phyloP scores from a whole-genome alignment of 1,140 invertebrate species.

The Nomia melanderi region DNA sequence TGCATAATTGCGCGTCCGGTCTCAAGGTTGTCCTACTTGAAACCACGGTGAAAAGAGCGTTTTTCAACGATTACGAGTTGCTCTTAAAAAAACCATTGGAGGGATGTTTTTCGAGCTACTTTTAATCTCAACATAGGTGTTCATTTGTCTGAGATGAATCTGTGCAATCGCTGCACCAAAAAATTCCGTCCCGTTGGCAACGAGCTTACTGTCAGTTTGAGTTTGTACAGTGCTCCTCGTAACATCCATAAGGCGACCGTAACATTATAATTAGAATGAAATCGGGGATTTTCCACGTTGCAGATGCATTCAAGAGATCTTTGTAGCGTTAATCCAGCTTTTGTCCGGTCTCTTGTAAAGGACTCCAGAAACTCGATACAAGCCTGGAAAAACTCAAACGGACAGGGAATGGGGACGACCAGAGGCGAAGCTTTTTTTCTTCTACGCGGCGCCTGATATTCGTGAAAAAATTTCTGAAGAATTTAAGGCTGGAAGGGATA shows the following conservation, averaged over 20 bases:
- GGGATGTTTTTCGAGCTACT: no score
- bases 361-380: constrained; percentile 17
- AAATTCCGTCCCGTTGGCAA: background rate
- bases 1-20: constrained; percentile 53
- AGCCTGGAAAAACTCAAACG: background rate
- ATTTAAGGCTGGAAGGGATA: no score
- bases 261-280: constrained; percentile 25
- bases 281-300: no score
- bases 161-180: no score
- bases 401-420: constrained; percentile 13
- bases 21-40: constrained; percentile 8
- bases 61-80: background rate
- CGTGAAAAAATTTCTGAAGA: no score
- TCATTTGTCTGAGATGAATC: background rate
- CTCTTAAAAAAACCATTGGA: background rate
- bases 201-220: constrained; percentile 37
- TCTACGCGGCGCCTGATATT: background rate
- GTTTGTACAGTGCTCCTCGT: constrained; percentile 3
- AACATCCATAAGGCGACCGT: constrained; percentile 21
- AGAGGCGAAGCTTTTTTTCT: background rate
- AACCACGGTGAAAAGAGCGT: background rate
- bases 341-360: background rate
- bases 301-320: constrained; percentile 21
- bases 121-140: no score
- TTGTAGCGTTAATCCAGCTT: constrained; percentile 1